Base-by-base conservation (phyloP, 2,113 vertebrate species). In the Poeciliopsis retropinna region DNA sequence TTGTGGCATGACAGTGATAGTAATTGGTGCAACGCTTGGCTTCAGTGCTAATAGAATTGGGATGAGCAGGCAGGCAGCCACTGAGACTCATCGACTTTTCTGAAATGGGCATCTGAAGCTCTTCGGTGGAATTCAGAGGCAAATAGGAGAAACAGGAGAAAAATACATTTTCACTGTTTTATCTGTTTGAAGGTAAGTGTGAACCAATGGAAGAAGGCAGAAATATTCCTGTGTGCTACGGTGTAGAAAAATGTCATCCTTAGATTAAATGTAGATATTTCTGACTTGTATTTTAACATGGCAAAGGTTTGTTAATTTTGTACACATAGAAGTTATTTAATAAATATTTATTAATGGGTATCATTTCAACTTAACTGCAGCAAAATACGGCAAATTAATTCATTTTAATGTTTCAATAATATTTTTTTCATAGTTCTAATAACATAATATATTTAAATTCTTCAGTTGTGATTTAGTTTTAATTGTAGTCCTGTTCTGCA, bases 1-100 rank as follows among this genome's bases (percentile, higher is more conserved):
- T 85, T 84, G 51, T 74, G 82, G 84, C 82, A 79, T 86, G 83
- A 86, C 84, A 87, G 82, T 78, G 75, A 84, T 84, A 61, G 85
- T 91, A 90, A 89, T 87, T 89, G 84, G 82, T 68, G 78, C 79
- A 84, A 75, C 75, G 82, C 86, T 88, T 88, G 84, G 91, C 86
- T 83, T 37, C 41, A 9, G 60, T 57, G 75, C 68, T 85, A 81
- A 88, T 87, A 81, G 85, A 85, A 78, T 74, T 70, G 69, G 75
- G 79, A 89, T 81, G 84, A 88, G 74, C 80, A 76, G 73, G 62
- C 79, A 25, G 74, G 73, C 64, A 15, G 73, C 64, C 19, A 29
- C 67, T 39, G 65, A 72, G 79, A 81, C 69, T 22, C 5, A 71
- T 78, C 60, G 1, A 67, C 83, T 78, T 78, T 75, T 81, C 78